Percentiles rank a stretch among this genome's conserved stretches.
These are phyloP conservation scores for Xylota sylvarum DNA, from an alignment of 2,888 invertebrate genomes.

Conservation along the genomic window DNA sequence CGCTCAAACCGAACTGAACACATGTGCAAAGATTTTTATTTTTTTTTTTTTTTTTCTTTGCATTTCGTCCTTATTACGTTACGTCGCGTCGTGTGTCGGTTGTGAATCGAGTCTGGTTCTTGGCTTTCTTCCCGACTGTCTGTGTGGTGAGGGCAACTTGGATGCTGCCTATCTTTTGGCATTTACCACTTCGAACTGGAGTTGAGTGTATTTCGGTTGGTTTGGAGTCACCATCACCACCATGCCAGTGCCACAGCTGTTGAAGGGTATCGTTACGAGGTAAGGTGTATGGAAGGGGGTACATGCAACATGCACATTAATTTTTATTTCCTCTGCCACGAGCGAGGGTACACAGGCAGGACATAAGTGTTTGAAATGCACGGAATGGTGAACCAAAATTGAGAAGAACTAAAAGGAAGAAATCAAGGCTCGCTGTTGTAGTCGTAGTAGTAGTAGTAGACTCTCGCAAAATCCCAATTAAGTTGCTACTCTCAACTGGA, in stretches of 20 bases:
- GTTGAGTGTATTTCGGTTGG: conserved; percentile 22
- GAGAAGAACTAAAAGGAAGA: conserved; percentile 41
- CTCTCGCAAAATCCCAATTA: conserved; percentile 68
- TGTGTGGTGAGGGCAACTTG: conserved; percentile 27
- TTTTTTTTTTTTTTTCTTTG: neutral
- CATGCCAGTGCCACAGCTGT: conserved; percentile 4
- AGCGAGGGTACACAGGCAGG: neutral
- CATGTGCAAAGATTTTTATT: neutral
- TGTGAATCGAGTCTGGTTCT: conserved; percentile 21
- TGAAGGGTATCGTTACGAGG: conserved; percentile 28
- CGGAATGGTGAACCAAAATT: conserved; percentile 39
- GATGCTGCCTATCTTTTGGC: conserved; percentile 61
- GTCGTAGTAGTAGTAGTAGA: conserved; percentile 11
- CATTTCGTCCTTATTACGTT: conserved; percentile 36
- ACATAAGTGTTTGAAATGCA: conserved; percentile 43
- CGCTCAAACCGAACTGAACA: neutral
- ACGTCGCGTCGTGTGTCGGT: neutral
- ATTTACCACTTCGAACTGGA: conserved; percentile 28
- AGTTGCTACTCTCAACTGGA: conserved; percentile 58
- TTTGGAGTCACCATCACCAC: neutral
- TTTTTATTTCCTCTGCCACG: conserved; percentile 41
- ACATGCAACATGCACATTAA: conserved; percentile 67
- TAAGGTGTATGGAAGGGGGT: neutral
- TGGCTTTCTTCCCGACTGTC: conserved; percentile 8
- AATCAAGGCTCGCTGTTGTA: conserved; percentile 13